Evolutionary conservation across 2,113 vertebrate species (phyloP).

Genomic region (Cryptotis parvus): DNA sequence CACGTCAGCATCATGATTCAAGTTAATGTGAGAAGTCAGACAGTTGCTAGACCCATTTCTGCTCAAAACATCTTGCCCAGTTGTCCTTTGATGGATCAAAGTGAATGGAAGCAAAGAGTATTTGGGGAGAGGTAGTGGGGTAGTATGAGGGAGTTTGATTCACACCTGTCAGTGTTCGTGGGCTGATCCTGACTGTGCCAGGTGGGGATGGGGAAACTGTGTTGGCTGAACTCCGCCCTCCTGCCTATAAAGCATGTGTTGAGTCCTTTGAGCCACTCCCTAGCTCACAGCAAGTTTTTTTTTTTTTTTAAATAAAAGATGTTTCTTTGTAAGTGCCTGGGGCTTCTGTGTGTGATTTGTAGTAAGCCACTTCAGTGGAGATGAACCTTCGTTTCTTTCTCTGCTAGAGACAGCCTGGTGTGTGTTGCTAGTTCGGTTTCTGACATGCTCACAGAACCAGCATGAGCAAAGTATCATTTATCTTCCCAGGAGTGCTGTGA

Average conservation of each 20-base stretch:
- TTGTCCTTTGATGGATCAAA: not conserved
- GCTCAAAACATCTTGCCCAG: not conserved
- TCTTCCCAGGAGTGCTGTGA: not conserved
- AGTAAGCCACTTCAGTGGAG: not conserved
- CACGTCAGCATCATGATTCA: rapidly evolving
- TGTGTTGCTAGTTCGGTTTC: not conserved
- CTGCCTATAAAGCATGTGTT: too few species aligned
- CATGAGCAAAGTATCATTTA: not conserved
- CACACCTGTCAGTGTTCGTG: too few species aligned
- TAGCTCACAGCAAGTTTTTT: not conserved
- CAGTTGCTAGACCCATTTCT: not conserved
- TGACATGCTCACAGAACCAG: not conserved
- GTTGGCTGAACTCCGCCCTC: too few species aligned
- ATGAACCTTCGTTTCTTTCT: not conserved
- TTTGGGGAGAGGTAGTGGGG: not conserved
- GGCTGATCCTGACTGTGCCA: too few species aligned
- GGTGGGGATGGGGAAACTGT: too few species aligned
- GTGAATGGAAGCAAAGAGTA: not conserved
- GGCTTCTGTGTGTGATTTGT: not conserved
- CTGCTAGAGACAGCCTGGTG: not conserved
- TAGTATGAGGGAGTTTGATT: too few species aligned
- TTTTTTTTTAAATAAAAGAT: not conserved
- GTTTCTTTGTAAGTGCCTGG: not conserved
- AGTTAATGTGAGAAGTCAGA: not conserved
- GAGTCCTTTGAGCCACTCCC: too few species aligned